Conservation (phyloP, 2,797 vertebrate species). For the Gambelia wislizenii region DNA sequence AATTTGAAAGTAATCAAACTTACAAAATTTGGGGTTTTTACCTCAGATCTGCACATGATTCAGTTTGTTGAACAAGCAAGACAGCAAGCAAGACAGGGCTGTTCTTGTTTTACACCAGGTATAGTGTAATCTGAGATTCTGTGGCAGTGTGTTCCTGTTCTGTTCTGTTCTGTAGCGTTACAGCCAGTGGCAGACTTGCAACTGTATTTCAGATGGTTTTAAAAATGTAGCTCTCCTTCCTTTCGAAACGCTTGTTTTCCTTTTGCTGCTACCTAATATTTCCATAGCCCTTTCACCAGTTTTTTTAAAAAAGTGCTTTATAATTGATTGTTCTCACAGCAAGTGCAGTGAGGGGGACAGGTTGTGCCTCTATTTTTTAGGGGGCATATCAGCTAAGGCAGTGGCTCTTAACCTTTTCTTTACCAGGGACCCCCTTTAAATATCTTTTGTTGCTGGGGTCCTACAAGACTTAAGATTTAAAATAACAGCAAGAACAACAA, state of each 20-base stretch:
- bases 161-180: background rate
- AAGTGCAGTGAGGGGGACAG: too few relatives aligned
- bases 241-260: background rate
- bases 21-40: constrained; percentile 22
- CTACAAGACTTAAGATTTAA: too few relatives aligned
- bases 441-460: too few relatives aligned
- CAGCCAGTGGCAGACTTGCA: background rate
- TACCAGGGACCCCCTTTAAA: too few relatives aligned
- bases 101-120: constrained; percentile 1
- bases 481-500: too few relatives aligned
- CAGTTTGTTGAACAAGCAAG: background rate
- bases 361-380: too few relatives aligned
- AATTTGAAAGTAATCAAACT: background rate
- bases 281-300: background rate
- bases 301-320: background rate
- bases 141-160: background rate
- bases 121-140: rapidly evolving
- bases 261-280: too few relatives aligned
- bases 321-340: too few relatives aligned
- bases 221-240: background rate
- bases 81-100: constrained; percentile 21
- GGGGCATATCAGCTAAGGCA: too few relatives aligned
- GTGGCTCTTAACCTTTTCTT: too few relatives aligned
- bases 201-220: background rate
- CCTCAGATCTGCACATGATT: background rate